Base-by-base conservation (phyloP, 1,140 invertebrate genomes). In the Lerema accius region DNA sequence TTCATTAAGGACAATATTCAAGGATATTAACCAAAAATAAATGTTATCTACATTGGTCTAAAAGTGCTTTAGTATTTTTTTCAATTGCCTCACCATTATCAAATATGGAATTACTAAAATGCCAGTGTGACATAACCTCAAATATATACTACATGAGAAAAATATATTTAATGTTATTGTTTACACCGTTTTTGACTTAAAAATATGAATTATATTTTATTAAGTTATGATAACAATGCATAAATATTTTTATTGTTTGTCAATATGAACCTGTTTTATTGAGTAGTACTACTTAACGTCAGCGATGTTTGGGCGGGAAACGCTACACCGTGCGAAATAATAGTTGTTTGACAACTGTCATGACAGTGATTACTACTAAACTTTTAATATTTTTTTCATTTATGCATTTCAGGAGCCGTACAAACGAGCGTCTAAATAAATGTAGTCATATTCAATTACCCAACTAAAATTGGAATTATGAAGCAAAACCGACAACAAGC, bases 261-360 rank as follows among this genome's bases (percentile, higher is more conserved):
- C n/a, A n/a, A n/a, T n/a, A n/a, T n/a, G n/a, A n/a, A n/a, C n/a
- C n/a, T n/a, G n/a, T n/a, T n/a, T n/a, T n/a, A n/a, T n/a, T n/a
- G n/a, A n/a, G n/a, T n/a, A n/a, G n/a, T n/a, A n/a, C n/a, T n/a
- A n/a, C n/a, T n/a, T 32, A 56, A 60, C 16, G 15, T 42, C 17
- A 48, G 15, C 39, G 42, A 40, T 55, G 26, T 60, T 63, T 45
- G 46, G 72, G 77, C 78, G 78, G 78, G 75, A 80, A 78, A 78
- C 11, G n/a, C n/a, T n/a, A n/a, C n/a, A n/a, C n/a, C n/a, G n/a
- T n/a, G n/a, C n/a, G n/a, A n/a, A n/a, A n/a, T 49, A 32, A 32
- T 32, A 3, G 19, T 2, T 5, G 19, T 2, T 2, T 23, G 19
- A 3, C 5, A 23, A 23, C 2, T 23, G 5, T 23, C n/a, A n/a